Evolutionary conservation across 2,888 invertebrate genomes (phyloP), one percentile per base, ranked within the genome.

Genomic region (Hydrotaea cyrtoneurina): DNA sequence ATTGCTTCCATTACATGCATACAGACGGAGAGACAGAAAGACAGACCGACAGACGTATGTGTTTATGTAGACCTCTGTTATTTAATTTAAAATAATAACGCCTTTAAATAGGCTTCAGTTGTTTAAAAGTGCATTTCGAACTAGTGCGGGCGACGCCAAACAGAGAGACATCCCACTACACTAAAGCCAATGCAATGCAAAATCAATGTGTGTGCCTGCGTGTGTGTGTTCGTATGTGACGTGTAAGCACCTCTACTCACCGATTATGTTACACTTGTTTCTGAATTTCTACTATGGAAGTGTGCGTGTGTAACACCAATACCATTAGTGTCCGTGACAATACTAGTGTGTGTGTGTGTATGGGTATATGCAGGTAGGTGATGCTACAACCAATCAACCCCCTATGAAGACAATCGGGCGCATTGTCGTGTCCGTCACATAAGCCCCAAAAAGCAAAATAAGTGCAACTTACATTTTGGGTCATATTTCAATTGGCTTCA

Each of bases 401-500:
- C 39, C 13, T 39, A 8, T 39, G 11, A 1, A 8, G 13, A 39
- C 8, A 3, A 39, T 8, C 39, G 13, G 39, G 11, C 50, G 4
- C 0, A 55, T 50, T 46, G 62, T 10, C 59, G 17, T 19, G 57
- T 66, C 36, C 21, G 43, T 69, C 17, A 17, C 21, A 19, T 66
- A 21, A 39, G 43, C 26, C n/a, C 64, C 57, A 57, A 57, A 31
- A 74, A 71, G 39, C 64, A 86, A 80, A 85, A 79, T 74, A 53
- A 86, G 83, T 86, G 86, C 89, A 88, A 82, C 86, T 88, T 88
- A 87, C 79, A 86, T 89, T 88, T 87, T 87, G 89, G 87, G 87
- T 90, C 90, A 87, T 87, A 89, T 90, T 90, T 89, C 90, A 86
- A 86, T 87, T 87, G 88, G 87, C 89, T 89, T 89, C 87, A 78